phyloP scores from a whole-genome alignment of 2,797 vertebrate species.

The Catharus ustulatus region DNA sequence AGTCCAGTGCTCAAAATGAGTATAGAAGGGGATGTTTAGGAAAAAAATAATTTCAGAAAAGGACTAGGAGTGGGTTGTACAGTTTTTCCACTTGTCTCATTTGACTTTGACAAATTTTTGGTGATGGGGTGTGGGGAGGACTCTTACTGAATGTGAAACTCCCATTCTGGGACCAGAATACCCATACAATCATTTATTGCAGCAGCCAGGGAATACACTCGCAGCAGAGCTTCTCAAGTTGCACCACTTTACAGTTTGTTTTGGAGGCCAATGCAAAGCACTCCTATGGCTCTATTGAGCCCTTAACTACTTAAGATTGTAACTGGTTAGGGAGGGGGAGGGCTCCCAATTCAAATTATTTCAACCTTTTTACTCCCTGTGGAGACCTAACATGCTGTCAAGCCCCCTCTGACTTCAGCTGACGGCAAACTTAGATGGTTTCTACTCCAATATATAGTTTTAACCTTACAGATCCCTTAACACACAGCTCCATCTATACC shows the following conservation, averaged over 20 bases:
- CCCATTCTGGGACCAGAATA: not conserved
- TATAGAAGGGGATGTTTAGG: not conserved
- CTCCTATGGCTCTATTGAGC: slow-evolving; percentile 20
- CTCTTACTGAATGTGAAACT: not conserved
- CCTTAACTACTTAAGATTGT: slow-evolving; percentile 25
- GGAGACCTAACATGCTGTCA: slow-evolving; percentile 11
- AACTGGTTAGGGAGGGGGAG: not conserved
- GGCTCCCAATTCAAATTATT: slow-evolving; percentile 53
- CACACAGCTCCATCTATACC: not conserved
- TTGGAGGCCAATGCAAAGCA: slow-evolving; percentile 11
- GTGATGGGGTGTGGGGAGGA: not conserved
- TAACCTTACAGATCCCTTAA: slow-evolving; percentile 31
- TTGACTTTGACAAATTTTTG: not conserved
- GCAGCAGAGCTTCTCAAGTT: slow-evolving; percentile 7
- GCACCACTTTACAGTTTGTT: slow-evolving; percentile 11
- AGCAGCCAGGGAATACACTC: not conserved
- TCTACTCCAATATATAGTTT: not conserved
- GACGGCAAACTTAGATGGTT: not conserved
- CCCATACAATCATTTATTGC: not conserved
- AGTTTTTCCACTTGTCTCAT: not conserved
- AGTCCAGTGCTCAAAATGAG: not conserved
- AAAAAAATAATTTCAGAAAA: not conserved
- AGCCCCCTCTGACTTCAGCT: slow-evolving; percentile 6
- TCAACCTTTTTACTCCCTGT: slow-evolving; percentile 15
- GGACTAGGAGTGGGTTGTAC: not conserved